A percentile compares a stretch with the other conserved stretches of the same genome.
phyloP scores from a whole-genome alignment of 2,113 vertebrate genomes.

The Peromyscus californicus region DNA sequence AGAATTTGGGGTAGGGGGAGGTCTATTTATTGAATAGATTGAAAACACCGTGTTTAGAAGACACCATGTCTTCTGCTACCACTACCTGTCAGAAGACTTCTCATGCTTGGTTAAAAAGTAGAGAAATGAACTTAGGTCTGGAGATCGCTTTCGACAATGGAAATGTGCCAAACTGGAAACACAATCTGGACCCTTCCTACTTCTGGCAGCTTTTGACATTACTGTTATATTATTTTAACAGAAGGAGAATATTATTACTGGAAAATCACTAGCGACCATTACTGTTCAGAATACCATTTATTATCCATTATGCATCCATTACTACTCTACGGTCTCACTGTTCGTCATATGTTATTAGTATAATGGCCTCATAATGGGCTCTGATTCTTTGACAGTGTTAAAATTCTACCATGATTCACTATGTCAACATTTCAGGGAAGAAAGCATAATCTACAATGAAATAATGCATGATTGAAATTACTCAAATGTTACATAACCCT shows the following conservation, averaged over 20 bases:
- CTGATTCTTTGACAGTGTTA: slow-evolving; percentile 24
- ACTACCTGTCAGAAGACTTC: neutral
- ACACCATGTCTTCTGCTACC: neutral
- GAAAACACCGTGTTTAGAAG: neutral
- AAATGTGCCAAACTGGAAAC: slow-evolving; percentile 9
- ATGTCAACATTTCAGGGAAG: slow-evolving; percentile 25
- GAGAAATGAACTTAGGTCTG: neutral
- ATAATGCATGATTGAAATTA: slow-evolving; percentile 61
- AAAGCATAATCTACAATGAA: slow-evolving; percentile 18
- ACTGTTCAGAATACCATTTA: slow-evolving; percentile 66
- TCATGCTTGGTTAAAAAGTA: neutral
- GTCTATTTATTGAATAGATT: neutral
- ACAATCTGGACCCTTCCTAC: neutral
- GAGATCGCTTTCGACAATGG: neutral
- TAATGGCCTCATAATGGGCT: slow-evolving; percentile 60
- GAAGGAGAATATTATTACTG: slow-evolving; percentile 28
- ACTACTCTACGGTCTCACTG: neutral
- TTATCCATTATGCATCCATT: slow-evolving; percentile 73
- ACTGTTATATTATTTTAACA: slow-evolving; percentile 57
- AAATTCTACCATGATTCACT: slow-evolving; percentile 47
- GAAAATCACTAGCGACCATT: slow-evolving; percentile 51
- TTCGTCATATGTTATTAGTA: slow-evolving; percentile 52
- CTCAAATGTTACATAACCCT: slow-evolving; percentile 48
- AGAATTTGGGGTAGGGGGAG: neutral
- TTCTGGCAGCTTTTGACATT: slow-evolving; percentile 31